Percentiles rank a stretch among this genome's conserved stretches.
Conservation (phyloP, 2,113 vertebrate species). For the Craseonycteris thonglongyai region DNA sequence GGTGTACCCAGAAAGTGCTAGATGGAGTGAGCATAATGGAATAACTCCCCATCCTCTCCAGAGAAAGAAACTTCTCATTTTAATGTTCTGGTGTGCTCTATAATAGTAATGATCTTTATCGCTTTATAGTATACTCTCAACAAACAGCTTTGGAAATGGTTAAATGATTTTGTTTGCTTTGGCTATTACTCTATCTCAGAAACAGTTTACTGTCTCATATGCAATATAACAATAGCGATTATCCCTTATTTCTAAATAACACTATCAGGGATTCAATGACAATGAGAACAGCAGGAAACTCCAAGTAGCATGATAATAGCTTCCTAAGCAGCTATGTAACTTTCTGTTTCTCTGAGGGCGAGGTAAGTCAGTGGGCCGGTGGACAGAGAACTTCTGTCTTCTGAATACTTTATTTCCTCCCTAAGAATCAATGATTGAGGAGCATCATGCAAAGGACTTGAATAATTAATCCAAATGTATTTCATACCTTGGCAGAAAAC, state of each 20-base stretch:
- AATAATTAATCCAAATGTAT: neutral
- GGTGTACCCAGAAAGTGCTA: slow-evolving; percentile 39
- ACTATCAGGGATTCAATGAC: slow-evolving; percentile 46
- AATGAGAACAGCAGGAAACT: slow-evolving; percentile 46
- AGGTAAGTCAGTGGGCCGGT: neutral
- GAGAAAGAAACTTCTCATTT: slow-evolving; percentile 62
- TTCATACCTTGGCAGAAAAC: slow-evolving; percentile 32
- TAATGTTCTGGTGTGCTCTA: slow-evolving; percentile 60
- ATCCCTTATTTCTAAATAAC: slow-evolving; percentile 61
- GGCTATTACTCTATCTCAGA: slow-evolving; percentile 70
- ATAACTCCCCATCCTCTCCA: slow-evolving; percentile 47
- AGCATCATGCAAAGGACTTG: neutral
- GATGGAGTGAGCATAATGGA: slow-evolving; percentile 39
- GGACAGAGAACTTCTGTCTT: slow-evolving; percentile 21
- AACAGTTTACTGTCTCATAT: slow-evolving; percentile 59
- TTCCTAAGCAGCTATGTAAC: slow-evolving; percentile 18
- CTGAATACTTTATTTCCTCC: neutral
- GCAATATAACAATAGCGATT: slow-evolving; percentile 37
- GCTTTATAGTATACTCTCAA: slow-evolving; percentile 65
- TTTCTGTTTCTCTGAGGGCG: neutral
- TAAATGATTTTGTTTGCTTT: slow-evolving; percentile 69
- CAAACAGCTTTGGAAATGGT: slow-evolving; percentile 69
- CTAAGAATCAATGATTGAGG: neutral
- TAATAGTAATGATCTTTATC: slow-evolving; percentile 69
- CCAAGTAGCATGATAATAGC: neutral